Base-by-base conservation (phyloP, 1,140 invertebrate genomes). In the Aphelenchoides avenae region DNA sequence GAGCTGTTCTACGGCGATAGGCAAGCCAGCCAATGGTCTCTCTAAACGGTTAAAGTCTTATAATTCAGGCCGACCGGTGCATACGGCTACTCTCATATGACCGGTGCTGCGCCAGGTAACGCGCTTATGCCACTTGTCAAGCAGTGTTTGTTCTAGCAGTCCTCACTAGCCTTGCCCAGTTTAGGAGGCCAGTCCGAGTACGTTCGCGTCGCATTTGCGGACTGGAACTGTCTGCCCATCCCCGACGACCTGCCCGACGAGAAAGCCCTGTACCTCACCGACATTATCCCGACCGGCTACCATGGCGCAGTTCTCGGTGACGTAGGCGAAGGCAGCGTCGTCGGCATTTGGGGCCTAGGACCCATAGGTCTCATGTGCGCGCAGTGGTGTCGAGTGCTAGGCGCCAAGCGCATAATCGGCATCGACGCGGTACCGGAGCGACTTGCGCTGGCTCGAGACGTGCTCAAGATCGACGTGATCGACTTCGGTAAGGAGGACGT, bases 201-300 rank as follows among this genome's bases (percentile, higher is more conserved):
- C 39, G 57, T 61, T 40, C 29, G 58, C 3, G 58, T 61, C 2
- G n/a, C 59, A 2, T 61, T 61, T 43, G 58, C 58, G 20, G 58
- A 61, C 31, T 20, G 60, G 1, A 61, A 61, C 40, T 63, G 60
- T 33, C 33, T 61, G 9, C 58, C 56, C 7, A 24, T 61, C 7
- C 58, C 58, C 13, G 41, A 48, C 24, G 58, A 61, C 29, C 27
- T 61, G 15, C 43, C 57, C 13, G 58, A 61, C 39, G 57, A 61
- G 11, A 63, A 61, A 43, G 58, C 57, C 24, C 48, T 61, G 5
- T 61, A 51, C 39, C 20, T 61, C n/a, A 57, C 58, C 2, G 58
- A 61, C 62, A 37, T 61, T 15, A 40, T 61, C 29, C 56, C 39
- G 36, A 61, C 58, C n/a, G 47, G 56, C n/a, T 63, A 56, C 20